Evolutionary conservation across 2,888 invertebrate genomes (phyloP), one percentile per base, ranked within the genome.

Genomic region (Stegana nigrithorax): DNA sequence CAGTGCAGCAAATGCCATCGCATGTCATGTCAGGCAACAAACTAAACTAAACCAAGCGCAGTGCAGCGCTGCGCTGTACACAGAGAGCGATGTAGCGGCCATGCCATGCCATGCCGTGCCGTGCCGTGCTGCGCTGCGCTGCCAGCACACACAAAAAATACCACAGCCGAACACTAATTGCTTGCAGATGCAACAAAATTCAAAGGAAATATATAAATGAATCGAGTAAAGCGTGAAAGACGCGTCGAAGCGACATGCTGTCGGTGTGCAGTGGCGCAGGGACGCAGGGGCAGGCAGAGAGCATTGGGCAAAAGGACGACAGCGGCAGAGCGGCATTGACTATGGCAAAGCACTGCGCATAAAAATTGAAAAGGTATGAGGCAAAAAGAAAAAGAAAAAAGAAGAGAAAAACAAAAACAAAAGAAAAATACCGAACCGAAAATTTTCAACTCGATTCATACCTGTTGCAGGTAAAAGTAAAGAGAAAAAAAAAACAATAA

Each of bases 391-490:
- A 67, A 67, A 64, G 62, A 47, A 26, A 64, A 67, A 62, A 59
- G 23, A 59, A 60, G 60, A 55, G 60, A 17, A 63, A 23, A 61
- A 42, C 21, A 53, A 21, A 47, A 63, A 66, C 14, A 53, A 69
- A 63, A 64, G 63, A 63, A 63, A 75, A 69, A 73, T 73, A 73
- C 73, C 69, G 68, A 71, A 68, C 71, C 59, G 70, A 73, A 76
- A 71, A 77, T 73, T 75, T 73, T 75, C 73, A 75, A 75, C 77
- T 74, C n/a, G n/a, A n/a, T n/a, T n/a, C 72, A 78, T 75, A 75
- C 75, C 75, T 75, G 75, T 75, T 75, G 75, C 75, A 76, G 75
- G 76, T 75, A 75, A 67, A 71, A 60, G 59, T 60, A 27, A 63
- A 26, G n/a, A 53, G 27, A 1, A 27, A 53, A 5, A 19, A 44